These are phyloP conservation scores for Onthophagus taurus DNA, from an alignment of 1,140 invertebrate species.

Conservation along the genomic window DNA sequence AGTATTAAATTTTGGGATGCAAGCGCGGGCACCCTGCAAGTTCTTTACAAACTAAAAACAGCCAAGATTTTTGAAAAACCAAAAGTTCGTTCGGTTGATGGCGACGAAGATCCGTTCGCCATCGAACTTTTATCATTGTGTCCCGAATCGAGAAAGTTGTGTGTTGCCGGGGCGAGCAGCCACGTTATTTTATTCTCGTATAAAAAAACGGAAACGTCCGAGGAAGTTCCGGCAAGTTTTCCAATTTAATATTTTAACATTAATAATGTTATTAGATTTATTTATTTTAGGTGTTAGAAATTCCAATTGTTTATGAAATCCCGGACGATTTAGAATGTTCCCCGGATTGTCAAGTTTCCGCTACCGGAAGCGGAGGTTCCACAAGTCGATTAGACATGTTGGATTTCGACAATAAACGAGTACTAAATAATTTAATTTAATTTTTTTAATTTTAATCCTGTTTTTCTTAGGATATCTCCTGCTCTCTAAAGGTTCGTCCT, in stretches of 20 bases:
- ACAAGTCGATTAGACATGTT: slow-evolving; percentile 42
- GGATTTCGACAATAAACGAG: slow-evolving; percentile 49
- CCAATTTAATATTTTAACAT: slow-evolving; percentile 2
- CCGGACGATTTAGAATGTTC: slow-evolving; percentile 68
- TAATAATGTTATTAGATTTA: too few relatives aligned
- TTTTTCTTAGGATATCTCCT: background rate
- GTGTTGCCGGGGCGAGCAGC: slow-evolving; percentile 79
- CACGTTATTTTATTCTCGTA: slow-evolving; percentile 95
- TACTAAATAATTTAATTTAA: slow-evolving; percentile 22
- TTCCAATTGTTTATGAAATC: slow-evolving; percentile 77
- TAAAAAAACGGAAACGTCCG: slow-evolving; percentile 76
- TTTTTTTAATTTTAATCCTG: background rate
- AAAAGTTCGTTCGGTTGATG: slow-evolving; percentile 39
- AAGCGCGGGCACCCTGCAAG: slow-evolving; percentile 83
- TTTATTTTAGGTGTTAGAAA: slow-evolving; percentile 67
- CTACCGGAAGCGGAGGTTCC: slow-evolving; percentile 40
- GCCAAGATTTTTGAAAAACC: slow-evolving; percentile 87
- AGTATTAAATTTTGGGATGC: slow-evolving; percentile 98
- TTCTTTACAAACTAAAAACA: slow-evolving; percentile 96
- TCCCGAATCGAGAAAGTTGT: slow-evolving; percentile 82
- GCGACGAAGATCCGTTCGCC: slow-evolving; percentile 81
- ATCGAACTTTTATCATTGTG: slow-evolving; percentile 87
- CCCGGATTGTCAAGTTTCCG: slow-evolving; percentile 68
- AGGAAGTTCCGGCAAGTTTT: slow-evolving; percentile 70
- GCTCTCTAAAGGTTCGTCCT: slow-evolving; percentile 57